A percentile compares a stretch with the other conserved stretches of the same genome.
Conservation (phyloP, 2,888 invertebrate genomes). For the Ommatoiulus sabulosus region DNA sequence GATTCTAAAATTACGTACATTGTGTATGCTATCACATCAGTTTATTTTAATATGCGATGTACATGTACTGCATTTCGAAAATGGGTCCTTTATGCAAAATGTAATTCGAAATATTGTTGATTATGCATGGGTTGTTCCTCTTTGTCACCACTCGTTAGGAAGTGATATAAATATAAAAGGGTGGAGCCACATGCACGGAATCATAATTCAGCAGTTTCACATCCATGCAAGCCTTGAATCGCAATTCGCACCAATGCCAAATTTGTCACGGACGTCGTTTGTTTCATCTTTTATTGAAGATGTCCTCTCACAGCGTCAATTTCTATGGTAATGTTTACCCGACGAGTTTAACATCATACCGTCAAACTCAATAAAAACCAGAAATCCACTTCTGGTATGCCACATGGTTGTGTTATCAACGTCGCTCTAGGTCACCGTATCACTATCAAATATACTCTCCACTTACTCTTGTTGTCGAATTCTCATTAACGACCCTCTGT, state of each 20-base stretch:
- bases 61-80: too few relatives aligned
- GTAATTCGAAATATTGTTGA: too few relatives aligned
- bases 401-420: background rate
- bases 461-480: background rate
- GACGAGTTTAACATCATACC: background rate
- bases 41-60: too few relatives aligned
- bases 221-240: background rate
- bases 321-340: background rate
- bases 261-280: background rate
- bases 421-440: background rate
- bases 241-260: background rate
- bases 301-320: background rate
- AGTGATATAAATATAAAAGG: too few relatives aligned
- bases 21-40: too few relatives aligned
- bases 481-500: conserved; percentile 4
- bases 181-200: too few relatives aligned
- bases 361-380: background rate
- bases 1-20: too few relatives aligned
- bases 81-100: too few relatives aligned
- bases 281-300: conserved; percentile 12
- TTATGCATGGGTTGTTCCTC: too few relatives aligned
- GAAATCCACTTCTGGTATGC: background rate
- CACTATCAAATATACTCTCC: background rate
- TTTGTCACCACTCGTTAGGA: too few relatives aligned
- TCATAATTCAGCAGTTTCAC: too few relatives aligned